A percentile compares a stretch with the other conserved stretches of the same genome.
phyloP scores from a whole-genome alignment of 2,113 vertebrate species.

The Microcebus lehilahytsara region DNA sequence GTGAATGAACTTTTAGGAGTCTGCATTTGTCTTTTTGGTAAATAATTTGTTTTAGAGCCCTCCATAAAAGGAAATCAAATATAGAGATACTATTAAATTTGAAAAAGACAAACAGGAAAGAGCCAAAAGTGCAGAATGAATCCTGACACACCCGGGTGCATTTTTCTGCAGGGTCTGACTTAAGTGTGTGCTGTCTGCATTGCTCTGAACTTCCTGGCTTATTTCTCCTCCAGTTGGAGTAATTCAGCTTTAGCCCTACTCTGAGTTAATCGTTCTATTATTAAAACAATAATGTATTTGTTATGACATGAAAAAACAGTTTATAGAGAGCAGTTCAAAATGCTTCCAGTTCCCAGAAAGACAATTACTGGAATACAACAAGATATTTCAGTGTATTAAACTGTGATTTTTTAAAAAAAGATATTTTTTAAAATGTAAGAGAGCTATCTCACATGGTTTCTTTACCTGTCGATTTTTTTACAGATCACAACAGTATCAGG shows the following conservation, averaged over 20 bases:
- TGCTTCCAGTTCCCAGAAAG: slow-evolving; percentile 66
- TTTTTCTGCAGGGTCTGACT: slow-evolving; percentile 74
- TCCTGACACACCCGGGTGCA: slow-evolving; percentile 38
- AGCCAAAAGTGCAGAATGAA: slow-evolving; percentile 51
- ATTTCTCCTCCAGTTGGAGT: slow-evolving; percentile 60
- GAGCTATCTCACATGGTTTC: slow-evolving; percentile 33
- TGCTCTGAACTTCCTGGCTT: slow-evolving; percentile 58
- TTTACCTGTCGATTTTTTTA: slow-evolving; percentile 76
- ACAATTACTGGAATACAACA: slow-evolving; percentile 60
- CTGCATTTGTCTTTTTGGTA: slow-evolving; percentile 60
- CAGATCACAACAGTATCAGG: slow-evolving; percentile 91
- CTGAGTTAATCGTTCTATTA: slow-evolving; percentile 74
- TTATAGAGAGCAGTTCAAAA: slow-evolving; percentile 80
- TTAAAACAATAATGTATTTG: slow-evolving; percentile 81
- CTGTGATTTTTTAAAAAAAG: background rate
- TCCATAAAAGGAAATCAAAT: slow-evolving; percentile 44
- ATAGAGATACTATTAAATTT: slow-evolving; percentile 42
- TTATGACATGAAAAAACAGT: slow-evolving; percentile 79
- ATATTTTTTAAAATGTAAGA: slow-evolving; percentile 43
- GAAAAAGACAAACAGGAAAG: slow-evolving; percentile 59
- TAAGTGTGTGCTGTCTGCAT: slow-evolving; percentile 49
- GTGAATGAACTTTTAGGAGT: slow-evolving; percentile 68
- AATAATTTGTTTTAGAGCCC: slow-evolving; percentile 59
- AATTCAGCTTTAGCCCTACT: slow-evolving; percentile 68
- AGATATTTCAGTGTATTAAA: slow-evolving; percentile 48